Evolutionary conservation across 2,888 invertebrate genomes (phyloP), one percentile per base, ranked within the genome.

Genomic region (Theretra japonica): DNA sequence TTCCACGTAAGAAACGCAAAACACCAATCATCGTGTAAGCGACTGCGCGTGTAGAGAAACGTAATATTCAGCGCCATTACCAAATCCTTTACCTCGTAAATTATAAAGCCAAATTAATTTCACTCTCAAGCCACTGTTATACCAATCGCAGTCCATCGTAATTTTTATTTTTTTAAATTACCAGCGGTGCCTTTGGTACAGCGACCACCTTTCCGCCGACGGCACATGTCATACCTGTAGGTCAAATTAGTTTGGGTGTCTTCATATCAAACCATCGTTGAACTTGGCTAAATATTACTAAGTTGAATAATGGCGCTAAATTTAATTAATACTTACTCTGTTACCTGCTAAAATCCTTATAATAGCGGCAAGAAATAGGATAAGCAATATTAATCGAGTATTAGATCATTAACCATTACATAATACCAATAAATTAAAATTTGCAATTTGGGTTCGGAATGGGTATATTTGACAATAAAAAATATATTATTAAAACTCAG

Each of bases 181-280:
- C 98, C 98, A 95, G 98, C 98, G 94, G 98, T 98, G 97, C 98
- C 98, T 96, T 98, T 98, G 90, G 98, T 98, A 96, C 98, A 98
- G 95, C 98, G 97, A 94, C 98, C 98, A 95, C 98, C 98, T 96
- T 98, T 98, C 95, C 98, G 96, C 93, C 98, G 96, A 89, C 98
- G 97, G 96, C 98, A 98, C 98, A 98, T 98, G 97, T 98, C 98
- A 95, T 98, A 98, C 97, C 98, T 98, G 97, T 95, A 95, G 95
- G 93, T 91, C 83, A 93, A 93, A 93, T 91, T 86, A 88, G 86
- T 87, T 85, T 89, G 85, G 82, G 84, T 80, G 82, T 89, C 88
- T 89, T 89, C 86, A 88, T 83, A 79, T 75, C 68, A 65, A 65
- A 48, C 21, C 65, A 48, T 65, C 65, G 41, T n/a, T 65, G 65